Evolutionary conservation across 2,888 invertebrate species (phyloP).

Genomic region (Lasioglossum vierecki): DNA sequence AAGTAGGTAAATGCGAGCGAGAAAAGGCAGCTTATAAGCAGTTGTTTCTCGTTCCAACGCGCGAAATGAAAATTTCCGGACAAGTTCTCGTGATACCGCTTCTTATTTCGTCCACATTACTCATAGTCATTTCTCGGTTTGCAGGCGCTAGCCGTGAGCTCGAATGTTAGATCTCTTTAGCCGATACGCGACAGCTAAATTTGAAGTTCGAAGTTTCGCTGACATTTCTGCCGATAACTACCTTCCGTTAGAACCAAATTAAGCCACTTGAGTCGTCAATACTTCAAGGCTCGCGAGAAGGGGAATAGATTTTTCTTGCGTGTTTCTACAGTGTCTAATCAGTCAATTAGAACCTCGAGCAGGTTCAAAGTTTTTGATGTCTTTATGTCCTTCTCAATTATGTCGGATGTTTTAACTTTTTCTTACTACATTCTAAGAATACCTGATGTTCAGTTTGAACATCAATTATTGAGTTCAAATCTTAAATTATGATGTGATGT

Average conservation of each 20-base stretch:
- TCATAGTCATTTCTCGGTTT: slow-evolving; percentile 34
- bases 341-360: neutral
- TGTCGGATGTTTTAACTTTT: neutral
- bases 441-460: too few relatives aligned
- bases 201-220: slow-evolving; percentile 52
- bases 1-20: slow-evolving; percentile 30
- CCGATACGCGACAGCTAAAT: slow-evolving; percentile 52
- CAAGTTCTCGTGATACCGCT: slow-evolving; percentile 28
- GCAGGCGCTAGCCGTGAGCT: neutral
- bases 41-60: slow-evolving; percentile 28
- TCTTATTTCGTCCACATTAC: slow-evolving; percentile 48
- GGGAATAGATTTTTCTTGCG: neutral
- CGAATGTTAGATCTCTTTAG: slow-evolving; percentile 57
- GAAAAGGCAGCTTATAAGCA: slow-evolving; percentile 31
- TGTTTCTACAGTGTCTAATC: neutral
- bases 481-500: too few relatives aligned
- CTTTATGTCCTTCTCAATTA: neutral
- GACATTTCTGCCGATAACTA: slow-evolving; percentile 38
- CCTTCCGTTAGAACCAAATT: slow-evolving; percentile 22
- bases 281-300: neutral
- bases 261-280: slow-evolving; percentile 33
- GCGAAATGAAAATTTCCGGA: slow-evolving; percentile 51
- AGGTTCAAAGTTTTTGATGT: neutral
- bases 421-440: neutral
- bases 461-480: too few relatives aligned